Evolutionary conservation across 2,113 vertebrate species (phyloP).

Genomic region (Mesoclemmys tuberculata): DNA sequence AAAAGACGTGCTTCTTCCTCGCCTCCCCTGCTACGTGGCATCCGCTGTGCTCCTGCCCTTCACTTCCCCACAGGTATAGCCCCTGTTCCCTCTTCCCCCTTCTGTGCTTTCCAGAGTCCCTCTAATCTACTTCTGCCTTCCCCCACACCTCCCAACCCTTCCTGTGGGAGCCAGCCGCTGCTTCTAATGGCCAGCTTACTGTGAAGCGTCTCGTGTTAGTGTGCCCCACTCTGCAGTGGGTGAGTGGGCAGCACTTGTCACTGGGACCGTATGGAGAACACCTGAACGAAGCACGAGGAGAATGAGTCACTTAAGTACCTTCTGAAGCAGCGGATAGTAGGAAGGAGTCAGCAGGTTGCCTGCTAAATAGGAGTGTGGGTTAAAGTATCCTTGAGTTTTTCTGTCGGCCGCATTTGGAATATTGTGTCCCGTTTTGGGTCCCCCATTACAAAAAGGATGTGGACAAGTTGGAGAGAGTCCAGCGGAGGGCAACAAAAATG

Average conservation of each 20-base stretch:
- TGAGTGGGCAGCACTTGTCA: no score
- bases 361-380: background rate
- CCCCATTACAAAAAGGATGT: no score
- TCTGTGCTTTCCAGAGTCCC: background rate
- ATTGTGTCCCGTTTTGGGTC: no score
- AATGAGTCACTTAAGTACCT: background rate
- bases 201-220: no score
- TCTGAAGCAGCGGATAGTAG: background rate
- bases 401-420: no score
- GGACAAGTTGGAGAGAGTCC: no score
- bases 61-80: background rate
- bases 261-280: no score
- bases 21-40: background rate
- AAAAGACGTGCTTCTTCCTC: rapidly evolving
- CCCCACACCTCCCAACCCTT: background rate
- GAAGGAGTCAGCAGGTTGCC: background rate
- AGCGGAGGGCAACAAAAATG: no score
- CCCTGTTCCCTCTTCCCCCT: background rate
- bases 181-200: no score
- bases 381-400: background rate
- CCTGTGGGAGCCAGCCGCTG: background rate
- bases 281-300: no score
- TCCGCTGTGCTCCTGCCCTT: background rate
- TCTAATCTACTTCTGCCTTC: background rate
- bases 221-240: no score